A percentile compares a stretch with the other conserved stretches of the same genome.
Evolutionary conservation across 2,888 invertebrate species (phyloP).

Genomic region (Acrocera orbiculus): DNA sequence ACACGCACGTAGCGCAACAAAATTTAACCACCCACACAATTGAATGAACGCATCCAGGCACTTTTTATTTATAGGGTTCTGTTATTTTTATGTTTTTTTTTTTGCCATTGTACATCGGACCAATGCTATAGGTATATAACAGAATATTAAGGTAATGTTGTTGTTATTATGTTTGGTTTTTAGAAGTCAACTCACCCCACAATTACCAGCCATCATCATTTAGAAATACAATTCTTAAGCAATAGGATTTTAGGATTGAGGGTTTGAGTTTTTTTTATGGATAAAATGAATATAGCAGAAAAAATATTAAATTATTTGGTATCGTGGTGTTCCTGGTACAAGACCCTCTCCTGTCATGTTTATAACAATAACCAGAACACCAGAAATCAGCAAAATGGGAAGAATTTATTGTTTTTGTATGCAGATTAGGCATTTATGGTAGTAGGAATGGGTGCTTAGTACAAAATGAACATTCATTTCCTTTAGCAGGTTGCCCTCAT

Average conservation of each 20-base stretch:
- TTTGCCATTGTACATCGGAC: conserved; percentile 3
- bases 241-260: no score
- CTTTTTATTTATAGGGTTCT: conserved; percentile 7
- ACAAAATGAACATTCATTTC: no score
- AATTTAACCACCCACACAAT: conserved; percentile 3
- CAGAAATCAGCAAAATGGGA: conserved; percentile 9
- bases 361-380: conserved; percentile 11
- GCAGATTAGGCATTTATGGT: conserved; percentile 8
- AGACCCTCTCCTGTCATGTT: conserved; percentile 8
- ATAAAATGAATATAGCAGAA: no score
- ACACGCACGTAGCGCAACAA: no score
- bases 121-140: no score
- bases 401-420: conserved; percentile 11
- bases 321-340: conserved; percentile 10
- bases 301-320: conserved; percentile 10
- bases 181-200: no score
- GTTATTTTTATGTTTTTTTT: conserved; percentile 5
- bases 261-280: no score
- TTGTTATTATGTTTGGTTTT: no score
- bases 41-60: conserved; percentile 6
- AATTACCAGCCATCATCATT: no score
- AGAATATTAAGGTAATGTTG: no score
- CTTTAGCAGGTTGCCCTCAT: no score
- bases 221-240: no score
- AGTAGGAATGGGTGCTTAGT: conserved; percentile 4